Percentiles rank a stretch among this genome's conserved stretches.
These are phyloP conservation scores for Drosophila koepferae DNA, from an alignment of 2,888 invertebrate genomes.

Conservation along the genomic window DNA sequence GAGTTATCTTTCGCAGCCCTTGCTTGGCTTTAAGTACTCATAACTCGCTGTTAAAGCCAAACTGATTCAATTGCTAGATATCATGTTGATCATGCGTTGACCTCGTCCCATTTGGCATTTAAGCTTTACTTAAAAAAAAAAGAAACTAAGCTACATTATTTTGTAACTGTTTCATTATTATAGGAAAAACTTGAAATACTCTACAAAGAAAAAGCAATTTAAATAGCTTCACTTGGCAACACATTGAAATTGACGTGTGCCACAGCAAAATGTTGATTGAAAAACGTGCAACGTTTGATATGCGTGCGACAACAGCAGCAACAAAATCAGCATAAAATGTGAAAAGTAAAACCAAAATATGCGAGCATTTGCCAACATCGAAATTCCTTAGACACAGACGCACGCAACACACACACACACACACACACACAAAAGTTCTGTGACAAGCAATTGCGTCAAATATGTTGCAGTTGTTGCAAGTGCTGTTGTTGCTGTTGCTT, in stretches of 20 bases:
- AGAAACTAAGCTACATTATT: background rate
- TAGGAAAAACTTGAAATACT: conserved; percentile 9
- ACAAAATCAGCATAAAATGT: conserved; percentile 7
- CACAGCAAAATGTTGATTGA: conserved; percentile 62
- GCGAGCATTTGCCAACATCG: conserved; percentile 58
- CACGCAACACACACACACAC: conserved; percentile 14
- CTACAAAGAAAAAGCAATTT: conserved; percentile 15
- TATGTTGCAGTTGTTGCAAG: background rate
- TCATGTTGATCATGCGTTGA: conserved; percentile 1
- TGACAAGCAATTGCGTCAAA: conserved; percentile 63
- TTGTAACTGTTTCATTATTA: conserved; percentile 8
- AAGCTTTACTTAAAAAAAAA: background rate
- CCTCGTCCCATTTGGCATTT: conserved; percentile 11
- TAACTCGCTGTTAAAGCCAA: background rate
- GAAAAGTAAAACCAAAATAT: conserved; percentile 2
- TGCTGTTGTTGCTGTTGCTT: conserved; percentile 36
- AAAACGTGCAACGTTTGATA: conserved; percentile 59
- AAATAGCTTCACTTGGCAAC: conserved; percentile 24
- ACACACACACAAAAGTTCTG: conserved; percentile 55
- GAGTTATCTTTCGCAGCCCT: background rate
- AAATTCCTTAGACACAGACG: conserved; percentile 62
- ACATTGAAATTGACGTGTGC: conserved; percentile 48
- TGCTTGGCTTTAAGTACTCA: background rate
- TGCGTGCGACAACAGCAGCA: conserved; percentile 41
- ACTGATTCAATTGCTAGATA: conserved; percentile 5